These are phyloP conservation scores for Phylloscopus trochiloides DNA, from an alignment of 2,113 vertebrate species.

Conservation along the genomic window DNA sequence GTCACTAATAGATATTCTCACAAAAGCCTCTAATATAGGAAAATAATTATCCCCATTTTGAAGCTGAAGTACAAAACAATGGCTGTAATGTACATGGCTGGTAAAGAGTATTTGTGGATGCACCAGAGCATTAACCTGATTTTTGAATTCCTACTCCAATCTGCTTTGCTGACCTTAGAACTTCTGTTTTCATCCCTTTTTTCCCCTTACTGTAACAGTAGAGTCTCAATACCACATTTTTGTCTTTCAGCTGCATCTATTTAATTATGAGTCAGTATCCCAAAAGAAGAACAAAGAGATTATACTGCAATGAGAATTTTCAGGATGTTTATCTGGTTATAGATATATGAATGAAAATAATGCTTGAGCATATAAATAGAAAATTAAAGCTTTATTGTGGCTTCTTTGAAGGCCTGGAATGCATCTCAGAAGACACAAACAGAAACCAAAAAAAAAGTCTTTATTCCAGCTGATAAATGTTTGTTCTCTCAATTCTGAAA, in stretches of 20 bases:
- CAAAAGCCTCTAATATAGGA: not conserved
- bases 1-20: not conserved
- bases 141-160: not conserved
- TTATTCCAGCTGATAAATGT: constrained; percentile 61
- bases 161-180: not conserved
- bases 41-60: not conserved
- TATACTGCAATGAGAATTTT: constrained; percentile 30
- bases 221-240: not conserved
- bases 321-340: constrained; percentile 61
- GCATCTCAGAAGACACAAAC: constrained; percentile 30
- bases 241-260: constrained; percentile 18
- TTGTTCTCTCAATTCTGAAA: constrained; percentile 31
- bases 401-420: constrained; percentile 65
- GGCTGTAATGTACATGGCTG: not conserved
- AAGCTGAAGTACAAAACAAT: not conserved
- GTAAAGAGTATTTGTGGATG: not conserved
- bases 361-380: constrained; percentile 50
- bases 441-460: not conserved
- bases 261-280: constrained; percentile 48
- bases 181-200: not conserved
- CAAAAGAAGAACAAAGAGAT: constrained; percentile 62
- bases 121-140: not conserved
- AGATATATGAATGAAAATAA: constrained; percentile 52
- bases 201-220: not conserved
- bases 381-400: constrained; percentile 65